Percentiles rank a stretch among this genome's conserved stretches.
Evolutionary conservation across 1,140 invertebrate species (phyloP).

Genomic region (Trichogramma pretiosum): DNA sequence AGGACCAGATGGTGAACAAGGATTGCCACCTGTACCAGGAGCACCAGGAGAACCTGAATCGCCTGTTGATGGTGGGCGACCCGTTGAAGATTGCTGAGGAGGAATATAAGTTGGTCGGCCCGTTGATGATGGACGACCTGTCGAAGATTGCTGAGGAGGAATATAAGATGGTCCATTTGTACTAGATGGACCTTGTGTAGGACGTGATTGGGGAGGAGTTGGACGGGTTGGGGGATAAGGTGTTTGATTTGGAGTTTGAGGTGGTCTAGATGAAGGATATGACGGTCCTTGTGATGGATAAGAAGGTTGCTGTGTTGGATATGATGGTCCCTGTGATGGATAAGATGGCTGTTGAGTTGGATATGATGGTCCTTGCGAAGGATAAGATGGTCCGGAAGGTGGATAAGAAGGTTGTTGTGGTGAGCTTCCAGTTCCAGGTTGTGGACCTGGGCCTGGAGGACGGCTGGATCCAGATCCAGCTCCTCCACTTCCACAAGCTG

Average conservation of each 20-base stretch:
- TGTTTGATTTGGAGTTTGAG: not conserved
- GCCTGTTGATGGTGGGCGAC: not conserved
- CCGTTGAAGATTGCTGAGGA: not conserved
- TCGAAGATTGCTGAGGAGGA: conserved; percentile 17
- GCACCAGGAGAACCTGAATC: conserved; percentile 7
- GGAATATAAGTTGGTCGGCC: conserved; percentile 14
- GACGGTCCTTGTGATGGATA: not conserved
- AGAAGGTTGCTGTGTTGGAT: not conserved
- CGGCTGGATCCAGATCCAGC: conserved; percentile 16
- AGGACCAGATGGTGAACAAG: conserved; percentile 47
- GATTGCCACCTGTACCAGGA: conserved; percentile 11
- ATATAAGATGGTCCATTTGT: conserved; percentile 7
- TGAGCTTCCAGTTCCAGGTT: not conserved
- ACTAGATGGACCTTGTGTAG: not conserved
- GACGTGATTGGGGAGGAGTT: not conserved
- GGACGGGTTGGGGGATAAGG: not conserved
- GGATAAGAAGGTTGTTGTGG: not conserved
- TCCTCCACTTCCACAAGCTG: conserved; percentile 20
- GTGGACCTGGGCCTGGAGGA: not conserved
- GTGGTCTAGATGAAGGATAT: not conserved
- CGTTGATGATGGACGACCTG: not conserved
- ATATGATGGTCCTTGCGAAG: not conserved
- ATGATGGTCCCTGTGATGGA: conserved; percentile 1
- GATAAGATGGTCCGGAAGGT: not conserved
- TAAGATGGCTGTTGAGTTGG: not conserved